These are phyloP conservation scores for Nibea albiflora DNA, from an alignment of 2,113 vertebrate genomes.

Conservation along the genomic window DNA sequence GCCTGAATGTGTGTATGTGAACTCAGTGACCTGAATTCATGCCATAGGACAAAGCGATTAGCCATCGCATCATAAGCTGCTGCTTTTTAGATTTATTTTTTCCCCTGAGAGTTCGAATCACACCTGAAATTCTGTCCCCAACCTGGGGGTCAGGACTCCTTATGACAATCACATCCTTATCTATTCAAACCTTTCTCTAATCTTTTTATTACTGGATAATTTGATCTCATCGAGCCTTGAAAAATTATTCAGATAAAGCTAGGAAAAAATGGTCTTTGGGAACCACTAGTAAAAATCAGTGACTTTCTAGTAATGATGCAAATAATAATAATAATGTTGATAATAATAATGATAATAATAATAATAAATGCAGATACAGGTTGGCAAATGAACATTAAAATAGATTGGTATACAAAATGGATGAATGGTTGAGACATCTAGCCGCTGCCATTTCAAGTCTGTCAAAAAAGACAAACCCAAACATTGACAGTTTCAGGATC, in stretches of 20 bases:
- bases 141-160: background rate
- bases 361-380: background rate
- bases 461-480: no score
- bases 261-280: background rate
- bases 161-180: background rate
- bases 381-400: background rate
- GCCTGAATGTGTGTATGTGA: slow-evolving; percentile 31
- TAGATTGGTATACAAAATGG: background rate
- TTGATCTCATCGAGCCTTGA: background rate
- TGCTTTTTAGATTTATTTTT: slow-evolving; percentile 25
- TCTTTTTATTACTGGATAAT: background rate
- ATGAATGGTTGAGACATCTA: background rate
- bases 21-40: slow-evolving; percentile 68
- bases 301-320: background rate
- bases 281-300: background rate
- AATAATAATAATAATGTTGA: no score
- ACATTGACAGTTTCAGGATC: background rate
- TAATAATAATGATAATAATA: no score
- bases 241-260: background rate
- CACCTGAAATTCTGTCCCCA: background rate
- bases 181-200: background rate
- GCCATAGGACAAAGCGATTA: slow-evolving; percentile 55
- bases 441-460: background rate
- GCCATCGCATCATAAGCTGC: slow-evolving; percentile 41
- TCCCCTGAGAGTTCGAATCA: slow-evolving; percentile 4